Conservation (phyloP, 2,113 vertebrate genomes). For the Syngnathus scovelli region DNA sequence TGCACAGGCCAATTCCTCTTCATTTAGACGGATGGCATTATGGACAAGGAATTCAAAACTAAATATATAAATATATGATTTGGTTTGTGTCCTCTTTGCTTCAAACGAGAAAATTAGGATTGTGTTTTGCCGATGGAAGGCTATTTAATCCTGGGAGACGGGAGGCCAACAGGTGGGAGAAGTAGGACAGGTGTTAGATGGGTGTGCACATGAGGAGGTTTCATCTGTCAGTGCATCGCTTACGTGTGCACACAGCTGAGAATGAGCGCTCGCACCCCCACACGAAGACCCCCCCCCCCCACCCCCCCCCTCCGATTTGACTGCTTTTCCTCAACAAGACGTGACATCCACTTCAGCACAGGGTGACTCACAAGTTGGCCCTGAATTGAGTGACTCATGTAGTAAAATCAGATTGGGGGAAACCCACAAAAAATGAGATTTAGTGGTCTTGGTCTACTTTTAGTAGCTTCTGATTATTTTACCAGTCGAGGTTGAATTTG, state of each 20-base stretch:
- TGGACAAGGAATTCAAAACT: constrained; percentile 20
- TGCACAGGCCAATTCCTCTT: constrained; percentile 5
- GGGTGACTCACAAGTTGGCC: constrained; percentile 4
- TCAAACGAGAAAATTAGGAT: neutral
- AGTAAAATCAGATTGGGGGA: neutral
- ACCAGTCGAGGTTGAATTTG: too few species aligned
- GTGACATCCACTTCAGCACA: constrained; percentile 16
- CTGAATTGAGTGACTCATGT: neutral
- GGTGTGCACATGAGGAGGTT: constrained; percentile 9
- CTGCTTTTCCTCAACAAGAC: constrained; percentile 2
- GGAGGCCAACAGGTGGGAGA: constrained; percentile 29
- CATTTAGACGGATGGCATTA: constrained; percentile 28
- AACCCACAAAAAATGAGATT: too few species aligned
- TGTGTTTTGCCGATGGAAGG: neutral
- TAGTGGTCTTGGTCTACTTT: neutral
- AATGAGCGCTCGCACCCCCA: constrained; percentile 29
- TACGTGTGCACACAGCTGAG: constrained; percentile 53
- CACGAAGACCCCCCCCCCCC: neutral
- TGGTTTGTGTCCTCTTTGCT: neutral
- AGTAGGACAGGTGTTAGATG: constrained; percentile 37
- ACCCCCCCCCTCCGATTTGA: constrained; percentile 5
- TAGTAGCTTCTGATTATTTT: too few species aligned
- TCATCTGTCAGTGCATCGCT: constrained; percentile 25
- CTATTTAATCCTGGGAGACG: constrained; percentile 8
- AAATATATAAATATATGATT: too few species aligned